These are phyloP conservation scores for Psilopogon haemacephalus DNA, from an alignment of 2,113 vertebrate genomes.

Conservation along the genomic window DNA sequence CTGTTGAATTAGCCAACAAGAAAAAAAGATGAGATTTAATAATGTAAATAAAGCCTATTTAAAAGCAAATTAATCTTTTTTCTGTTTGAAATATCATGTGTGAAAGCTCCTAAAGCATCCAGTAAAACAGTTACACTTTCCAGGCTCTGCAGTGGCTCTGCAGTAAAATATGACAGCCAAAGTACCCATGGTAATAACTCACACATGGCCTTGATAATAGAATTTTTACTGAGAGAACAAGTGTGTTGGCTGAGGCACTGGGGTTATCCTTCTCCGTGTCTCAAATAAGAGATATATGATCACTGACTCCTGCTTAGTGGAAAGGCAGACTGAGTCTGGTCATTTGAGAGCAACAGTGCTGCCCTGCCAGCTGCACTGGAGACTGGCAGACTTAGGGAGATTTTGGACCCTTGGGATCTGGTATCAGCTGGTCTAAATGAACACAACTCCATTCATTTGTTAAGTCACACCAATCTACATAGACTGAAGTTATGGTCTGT, in stretches of 20 bases:
- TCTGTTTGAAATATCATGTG: not conserved
- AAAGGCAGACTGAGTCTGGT: not conserved
- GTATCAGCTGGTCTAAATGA: not conserved
- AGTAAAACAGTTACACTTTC: not conserved
- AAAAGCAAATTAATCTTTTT: not conserved
- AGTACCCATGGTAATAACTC: not conserved
- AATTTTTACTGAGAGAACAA: not conserved
- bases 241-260: not conserved
- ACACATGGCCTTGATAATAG: not conserved
- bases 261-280: not conserved
- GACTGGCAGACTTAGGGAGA: rapidly evolving
- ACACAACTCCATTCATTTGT: not conserved
- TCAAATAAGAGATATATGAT: not conserved
- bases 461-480: not conserved
- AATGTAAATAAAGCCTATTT: not conserved
- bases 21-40: not conserved
- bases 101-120: not conserved
- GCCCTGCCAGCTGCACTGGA: not conserved
- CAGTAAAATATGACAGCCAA: not conserved
- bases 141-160: not conserved
- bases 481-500: not conserved
- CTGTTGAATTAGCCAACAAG: not conserved
- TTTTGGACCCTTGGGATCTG: not conserved
- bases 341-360: not conserved
- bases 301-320: not conserved